Base-by-base conservation (phyloP, 2,888 invertebrate species). In the Phengaris alcon region DNA sequence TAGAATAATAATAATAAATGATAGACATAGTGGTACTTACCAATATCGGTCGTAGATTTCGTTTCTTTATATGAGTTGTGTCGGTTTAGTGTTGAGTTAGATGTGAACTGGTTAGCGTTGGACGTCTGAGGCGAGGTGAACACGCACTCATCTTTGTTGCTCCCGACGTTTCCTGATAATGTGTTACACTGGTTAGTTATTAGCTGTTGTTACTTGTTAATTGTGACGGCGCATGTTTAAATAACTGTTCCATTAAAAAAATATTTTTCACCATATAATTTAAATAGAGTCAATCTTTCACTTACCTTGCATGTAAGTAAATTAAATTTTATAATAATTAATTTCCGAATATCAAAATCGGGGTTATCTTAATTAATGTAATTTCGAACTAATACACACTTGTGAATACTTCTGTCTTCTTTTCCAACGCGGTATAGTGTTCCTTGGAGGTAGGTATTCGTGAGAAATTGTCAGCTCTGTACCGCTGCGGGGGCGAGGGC, bases 1-100 rank as follows among this genome's bases (percentile, higher is more conserved):
- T 48, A 48, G 8, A 48, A 8, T 48, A 48, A 48, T 46, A 1
- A 46, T 48, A 48, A 48, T 48, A 6, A 48, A 48, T 6, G 8
- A 48, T 48, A 77, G n/a, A 48, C 75, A n/a, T n/a, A 59, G n/a
- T 52, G 54, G 35, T 46, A 90, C 91, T 90, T 87, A 92, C 92
- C 79, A 76, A 90, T 82, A 77, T 89, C 88, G 70, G 85, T 86
- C 15, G 86, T 86, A 73, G 89, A 87, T 82, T 93, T 93, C 73
- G 88, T 85, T 84, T 93, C 93, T 84, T 93, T 93, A 79, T 90
- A 93, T 13, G 93, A 93, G 82, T 93, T 91, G 83, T 93, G 93
- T 81, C 93, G 84, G 82, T 90, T 91, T 83, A 93, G 88, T 79
- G 90, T 81, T 73, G 87, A 84, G 80, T 84, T 86, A 80, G 87